Evolutionary conservation across 2,113 vertebrate species (phyloP).

Genomic region (Psilopogon haemacephalus): DNA sequence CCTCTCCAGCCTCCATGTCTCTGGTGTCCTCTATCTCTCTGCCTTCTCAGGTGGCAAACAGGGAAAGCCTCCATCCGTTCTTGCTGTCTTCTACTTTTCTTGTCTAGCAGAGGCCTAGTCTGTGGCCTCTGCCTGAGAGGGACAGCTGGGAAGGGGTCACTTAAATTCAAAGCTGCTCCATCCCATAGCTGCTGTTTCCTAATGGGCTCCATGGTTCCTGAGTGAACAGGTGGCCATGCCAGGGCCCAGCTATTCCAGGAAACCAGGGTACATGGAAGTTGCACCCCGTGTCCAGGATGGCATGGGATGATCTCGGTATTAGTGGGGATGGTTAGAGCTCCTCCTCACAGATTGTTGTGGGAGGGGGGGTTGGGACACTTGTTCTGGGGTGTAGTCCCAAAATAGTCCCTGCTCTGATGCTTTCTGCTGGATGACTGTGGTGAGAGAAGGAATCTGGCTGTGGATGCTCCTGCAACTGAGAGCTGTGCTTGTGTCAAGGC

Average conservation of each 20-base stretch:
- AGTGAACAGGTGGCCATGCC: not conserved
- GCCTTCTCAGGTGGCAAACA: not conserved
- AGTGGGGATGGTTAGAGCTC: not conserved
- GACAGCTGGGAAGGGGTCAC: not conserved
- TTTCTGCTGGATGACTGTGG: not conserved
- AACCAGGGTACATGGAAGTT: not conserved
- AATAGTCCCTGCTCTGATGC: not conserved
- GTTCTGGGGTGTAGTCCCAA: not conserved
- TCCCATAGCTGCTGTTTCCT: not conserved
- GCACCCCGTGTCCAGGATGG: not conserved
- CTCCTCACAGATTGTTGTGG: not conserved
- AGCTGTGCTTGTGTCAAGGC: not conserved
- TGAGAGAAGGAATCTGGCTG: not conserved
- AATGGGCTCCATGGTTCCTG: accelerated
- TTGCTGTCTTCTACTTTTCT: not conserved
- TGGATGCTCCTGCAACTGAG: not conserved
- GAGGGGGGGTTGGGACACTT: not conserved
- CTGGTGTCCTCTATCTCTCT: not conserved
- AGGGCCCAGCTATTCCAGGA: not conserved
- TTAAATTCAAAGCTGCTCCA: not conserved
- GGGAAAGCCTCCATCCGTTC: not conserved
- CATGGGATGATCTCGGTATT: accelerated
- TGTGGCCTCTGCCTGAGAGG: not conserved
- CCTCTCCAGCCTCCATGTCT: no score
- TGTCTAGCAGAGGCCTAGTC: not conserved